Evolutionary conservation across 2,113 vertebrate genomes (phyloP).

Genomic region (Eulemur rufifrons): DNA sequence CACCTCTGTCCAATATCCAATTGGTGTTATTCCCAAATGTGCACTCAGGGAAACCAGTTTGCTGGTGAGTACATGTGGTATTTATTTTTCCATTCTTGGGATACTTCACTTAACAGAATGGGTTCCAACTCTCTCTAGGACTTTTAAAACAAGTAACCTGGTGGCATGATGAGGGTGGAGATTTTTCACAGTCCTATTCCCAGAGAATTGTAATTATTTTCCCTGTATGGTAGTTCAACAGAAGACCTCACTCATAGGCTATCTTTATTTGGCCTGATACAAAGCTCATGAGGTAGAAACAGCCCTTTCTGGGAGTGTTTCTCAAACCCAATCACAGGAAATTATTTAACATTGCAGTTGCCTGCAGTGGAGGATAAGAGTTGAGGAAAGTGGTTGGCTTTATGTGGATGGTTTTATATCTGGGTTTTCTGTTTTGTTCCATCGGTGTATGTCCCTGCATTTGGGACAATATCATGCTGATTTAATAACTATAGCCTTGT

Average conservation of each 20-base stretch:
- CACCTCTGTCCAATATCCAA: no score
- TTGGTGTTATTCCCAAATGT: no score
- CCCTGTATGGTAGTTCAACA: not conserved
- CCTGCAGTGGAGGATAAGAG: not conserved
- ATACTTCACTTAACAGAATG: no score
- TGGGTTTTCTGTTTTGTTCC: no score
- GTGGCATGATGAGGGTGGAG: not conserved
- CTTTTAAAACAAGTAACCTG: not conserved
- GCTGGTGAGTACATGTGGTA: no score
- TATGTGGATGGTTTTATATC: no score
- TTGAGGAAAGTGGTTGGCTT: not conserved
- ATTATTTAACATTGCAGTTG: not conserved
- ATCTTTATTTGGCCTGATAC: not conserved
- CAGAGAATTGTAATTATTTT: not conserved
- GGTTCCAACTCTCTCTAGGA: no score
- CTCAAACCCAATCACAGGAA: not conserved
- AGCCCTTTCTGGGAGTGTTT: not conserved
- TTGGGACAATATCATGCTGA: no score
- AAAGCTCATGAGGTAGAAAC: not conserved
- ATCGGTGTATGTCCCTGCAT: no score
- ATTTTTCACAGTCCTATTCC: not conserved
- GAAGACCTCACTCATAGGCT: not conserved
- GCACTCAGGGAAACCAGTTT: no score
- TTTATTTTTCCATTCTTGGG: no score
- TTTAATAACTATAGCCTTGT: no score